Percentiles rank a stretch among this genome's conserved stretches.
These are phyloP conservation scores for Ferdinandea cuprea DNA, from an alignment of 2,888 invertebrate species.

Conservation along the genomic window DNA sequence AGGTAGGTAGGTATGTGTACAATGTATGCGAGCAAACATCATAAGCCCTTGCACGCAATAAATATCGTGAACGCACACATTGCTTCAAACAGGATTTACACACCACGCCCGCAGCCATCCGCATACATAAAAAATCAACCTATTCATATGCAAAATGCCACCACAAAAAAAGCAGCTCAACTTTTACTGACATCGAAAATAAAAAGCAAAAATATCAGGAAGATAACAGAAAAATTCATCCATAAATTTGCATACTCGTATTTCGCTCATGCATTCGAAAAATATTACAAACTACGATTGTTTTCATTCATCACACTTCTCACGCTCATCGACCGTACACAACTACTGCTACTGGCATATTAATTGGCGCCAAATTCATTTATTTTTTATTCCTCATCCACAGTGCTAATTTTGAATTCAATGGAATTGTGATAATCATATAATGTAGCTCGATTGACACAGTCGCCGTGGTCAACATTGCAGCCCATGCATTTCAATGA, in stretches of 20 bases:
- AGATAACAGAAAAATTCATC: slow-evolving; percentile 33
- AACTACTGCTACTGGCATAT: slow-evolving; percentile 32
- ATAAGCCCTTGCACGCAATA: slow-evolving; percentile 57
- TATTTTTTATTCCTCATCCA: neutral
- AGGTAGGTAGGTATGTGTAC: slow-evolving; percentile 8
- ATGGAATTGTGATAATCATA: slow-evolving; percentile 54
- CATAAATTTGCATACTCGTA: slow-evolving; percentile 52
- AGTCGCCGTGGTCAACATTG: slow-evolving; percentile 54
- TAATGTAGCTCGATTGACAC: slow-evolving; percentile 53
- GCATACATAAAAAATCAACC: slow-evolving; percentile 32
- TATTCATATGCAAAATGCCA: slow-evolving; percentile 71
- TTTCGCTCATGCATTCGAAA: slow-evolving; percentile 13
- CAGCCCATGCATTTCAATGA: slow-evolving; percentile 61
- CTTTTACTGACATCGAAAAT: neutral
- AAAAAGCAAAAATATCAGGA: slow-evolving; percentile 31
- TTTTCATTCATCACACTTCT: slow-evolving; percentile 58
- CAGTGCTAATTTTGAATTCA: slow-evolving; percentile 55
- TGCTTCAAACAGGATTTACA: slow-evolving; percentile 56
- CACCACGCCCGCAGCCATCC: slow-evolving; percentile 66
- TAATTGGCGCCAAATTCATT: slow-evolving; percentile 67
- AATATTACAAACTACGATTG: neutral
- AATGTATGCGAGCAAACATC: slow-evolving; percentile 5
- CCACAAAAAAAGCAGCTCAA: slow-evolving; percentile 21
- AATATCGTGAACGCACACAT: slow-evolving; percentile 32
- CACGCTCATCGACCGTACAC: slow-evolving; percentile 51